These are phyloP conservation scores for Sepiola atlantica DNA, from an alignment of 2,888 invertebrate species.

Conservation along the genomic window DNA sequence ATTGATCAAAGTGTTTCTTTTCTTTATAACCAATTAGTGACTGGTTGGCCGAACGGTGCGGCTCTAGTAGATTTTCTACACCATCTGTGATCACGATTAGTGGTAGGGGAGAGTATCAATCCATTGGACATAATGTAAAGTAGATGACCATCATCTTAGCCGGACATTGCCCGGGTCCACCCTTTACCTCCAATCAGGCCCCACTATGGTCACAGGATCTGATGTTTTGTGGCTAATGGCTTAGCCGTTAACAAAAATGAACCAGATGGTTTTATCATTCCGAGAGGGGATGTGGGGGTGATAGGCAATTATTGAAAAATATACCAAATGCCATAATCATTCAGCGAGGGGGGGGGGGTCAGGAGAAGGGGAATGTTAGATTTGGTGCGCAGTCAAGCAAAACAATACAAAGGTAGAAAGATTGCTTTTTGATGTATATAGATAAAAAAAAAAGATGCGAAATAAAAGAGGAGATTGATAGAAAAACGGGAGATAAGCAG, in stretches of 20 bases:
- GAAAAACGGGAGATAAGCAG: neutral
- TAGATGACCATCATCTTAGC: slow-evolving; percentile 6
- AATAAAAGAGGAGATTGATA: neutral
- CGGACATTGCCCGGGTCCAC: neutral
- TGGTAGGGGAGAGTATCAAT: neutral
- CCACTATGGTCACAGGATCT: neutral
- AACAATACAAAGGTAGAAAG: neutral
- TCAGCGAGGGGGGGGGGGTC: too few species aligned
- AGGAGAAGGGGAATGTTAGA: neutral
- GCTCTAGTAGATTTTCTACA: neutral
- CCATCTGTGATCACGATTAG: slow-evolving; percentile 3
- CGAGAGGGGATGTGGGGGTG: neutral
- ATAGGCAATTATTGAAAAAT: slow-evolving; percentile 20
- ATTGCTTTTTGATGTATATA: slow-evolving; percentile 22
- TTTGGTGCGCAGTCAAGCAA: neutral
- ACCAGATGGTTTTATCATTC: slow-evolving; percentile 8
- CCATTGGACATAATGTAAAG: neutral
- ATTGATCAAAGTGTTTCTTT: neutral
- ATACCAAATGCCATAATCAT: slow-evolving; percentile 4
- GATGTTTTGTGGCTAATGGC: slow-evolving; percentile 32
- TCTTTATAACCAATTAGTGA: neutral
- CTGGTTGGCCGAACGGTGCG: neutral
- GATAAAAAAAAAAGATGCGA: neutral
- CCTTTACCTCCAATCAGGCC: neutral
- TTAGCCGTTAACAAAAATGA: slow-evolving; percentile 21